phyloP scores from a whole-genome alignment of 1,140 invertebrate species.

The Goniozus legneri region DNA sequence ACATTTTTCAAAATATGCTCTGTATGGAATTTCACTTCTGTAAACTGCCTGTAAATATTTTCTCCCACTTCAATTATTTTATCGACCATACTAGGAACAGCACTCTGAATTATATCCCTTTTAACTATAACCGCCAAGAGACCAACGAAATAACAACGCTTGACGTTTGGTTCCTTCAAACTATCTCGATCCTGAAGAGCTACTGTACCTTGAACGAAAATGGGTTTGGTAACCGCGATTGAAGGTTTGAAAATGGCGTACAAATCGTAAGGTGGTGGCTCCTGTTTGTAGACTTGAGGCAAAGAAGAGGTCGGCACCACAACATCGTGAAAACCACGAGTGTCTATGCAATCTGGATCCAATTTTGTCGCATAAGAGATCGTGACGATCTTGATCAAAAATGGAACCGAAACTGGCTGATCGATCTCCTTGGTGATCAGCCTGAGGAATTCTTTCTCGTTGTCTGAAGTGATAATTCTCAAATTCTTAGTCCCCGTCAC shows the following conservation, averaged over 20 bases:
- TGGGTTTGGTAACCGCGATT: slow-evolving; percentile 19
- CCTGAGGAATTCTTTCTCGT: slow-evolving; percentile 36
- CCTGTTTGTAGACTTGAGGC: slow-evolving; percentile 27
- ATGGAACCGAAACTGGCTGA: slow-evolving; percentile 12
- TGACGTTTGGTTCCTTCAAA: slow-evolving; percentile 37
- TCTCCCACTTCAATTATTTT: slow-evolving; percentile 40
- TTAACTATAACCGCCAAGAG: slow-evolving; percentile 39
- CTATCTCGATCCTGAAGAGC: slow-evolving; percentile 27
- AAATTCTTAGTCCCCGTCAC: slow-evolving; percentile 32
- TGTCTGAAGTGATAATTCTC: slow-evolving; percentile 32
- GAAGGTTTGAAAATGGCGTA: slow-evolving; percentile 31
- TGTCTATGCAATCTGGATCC: slow-evolving; percentile 35
- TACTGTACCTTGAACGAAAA: slow-evolving; percentile 37
- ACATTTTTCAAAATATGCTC: slow-evolving; percentile 41
- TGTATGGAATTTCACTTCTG: slow-evolving; percentile 32
- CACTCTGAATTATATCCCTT: slow-evolving; percentile 42
- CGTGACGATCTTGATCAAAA: slow-evolving; percentile 35
- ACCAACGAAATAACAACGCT: slow-evolving; percentile 47
- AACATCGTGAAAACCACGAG: slow-evolving; percentile 33
- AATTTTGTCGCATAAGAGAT: slow-evolving; percentile 43
- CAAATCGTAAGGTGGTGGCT: slow-evolving; percentile 23
- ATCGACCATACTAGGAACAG: slow-evolving; percentile 38
- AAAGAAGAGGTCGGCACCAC: slow-evolving; percentile 8
- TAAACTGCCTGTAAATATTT: slow-evolving; percentile 33
- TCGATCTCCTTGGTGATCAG: slow-evolving; percentile 36